Evolutionary conservation across 2,113 vertebrate genomes (phyloP), one percentile per base, ranked within the genome.

Genomic region (Crotophaga sulcirostris): DNA sequence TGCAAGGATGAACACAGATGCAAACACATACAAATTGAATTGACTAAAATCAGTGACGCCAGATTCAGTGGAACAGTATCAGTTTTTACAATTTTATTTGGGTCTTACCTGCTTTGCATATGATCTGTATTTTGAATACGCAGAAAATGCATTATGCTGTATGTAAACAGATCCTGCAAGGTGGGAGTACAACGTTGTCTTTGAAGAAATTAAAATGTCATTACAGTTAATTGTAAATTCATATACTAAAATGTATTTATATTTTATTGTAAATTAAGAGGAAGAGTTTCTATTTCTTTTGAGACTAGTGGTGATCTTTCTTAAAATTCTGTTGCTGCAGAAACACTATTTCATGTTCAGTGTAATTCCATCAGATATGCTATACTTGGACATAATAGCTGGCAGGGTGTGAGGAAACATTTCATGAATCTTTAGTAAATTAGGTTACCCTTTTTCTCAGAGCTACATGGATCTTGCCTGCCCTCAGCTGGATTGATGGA

Each of bases 401-500:
- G 75, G 31, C 56, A 96, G 68, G 28, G 34, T 66, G 36, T 63
- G 67, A 87, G 81, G 93, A 94, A 96, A 95, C 63, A 92, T 56
- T 40, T 87, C 82, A 84, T 75, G 92, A 90, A 90, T 96, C 92
- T 87, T 94, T 20, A 90, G 75, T 26, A 92, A 93, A 96, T 87
- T 70, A 87, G 6, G 0, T 74, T 36, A 42, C 26, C 31, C 49
- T 56, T 73, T 79, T 66, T 72, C 73, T 73, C 45, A 76, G 72
- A 92, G 63, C 90, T 96, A 26, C 90, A 49, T 93, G 84, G 96
- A 97, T 96, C 97, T 97, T 96, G 97, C 89, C 97, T 97, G 97
- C 97, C 97, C 96, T 97, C 97, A 87, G 70, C 97, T 97, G 97
- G 96, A 97, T 97, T 96, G 94, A 96, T 81, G 80, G 58, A 94